Conservation (phyloP, 2,888 invertebrate species). For the Crematogaster levior region DNA sequence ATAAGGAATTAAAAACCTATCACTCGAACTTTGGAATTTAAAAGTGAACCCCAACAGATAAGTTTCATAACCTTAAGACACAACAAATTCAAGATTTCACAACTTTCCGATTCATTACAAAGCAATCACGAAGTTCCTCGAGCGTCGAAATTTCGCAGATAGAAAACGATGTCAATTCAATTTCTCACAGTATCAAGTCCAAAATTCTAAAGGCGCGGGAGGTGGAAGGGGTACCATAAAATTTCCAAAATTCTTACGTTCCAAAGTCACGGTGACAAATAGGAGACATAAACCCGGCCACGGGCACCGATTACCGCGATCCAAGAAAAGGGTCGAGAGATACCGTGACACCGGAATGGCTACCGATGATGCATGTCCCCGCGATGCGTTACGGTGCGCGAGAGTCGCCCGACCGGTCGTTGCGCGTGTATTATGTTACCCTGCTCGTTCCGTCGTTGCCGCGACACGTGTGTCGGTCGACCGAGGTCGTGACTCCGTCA, state of each 20-base stretch:
- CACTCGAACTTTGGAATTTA: background rate
- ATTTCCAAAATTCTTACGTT: slow-evolving; percentile 4
- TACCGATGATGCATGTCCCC: slow-evolving; percentile 82
- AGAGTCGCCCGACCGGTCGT: slow-evolving; percentile 35
- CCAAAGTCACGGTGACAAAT: slow-evolving; percentile 60
- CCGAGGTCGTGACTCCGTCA: slow-evolving; percentile 78
- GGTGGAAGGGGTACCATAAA: background rate
- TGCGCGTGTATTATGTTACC: slow-evolving; percentile 74
- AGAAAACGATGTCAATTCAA: background rate
- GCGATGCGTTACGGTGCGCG: slow-evolving; percentile 60
- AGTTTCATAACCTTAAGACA: background rate
- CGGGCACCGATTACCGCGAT: slow-evolving; percentile 59
- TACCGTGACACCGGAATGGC: slow-evolving; percentile 79
- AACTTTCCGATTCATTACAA: background rate
- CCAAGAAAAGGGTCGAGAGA: slow-evolving; percentile 69
- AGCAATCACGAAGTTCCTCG: background rate
- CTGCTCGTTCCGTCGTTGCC: slow-evolving; percentile 57
- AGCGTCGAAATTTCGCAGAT: background rate
- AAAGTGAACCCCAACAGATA: background rate
- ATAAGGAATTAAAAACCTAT: background rate
- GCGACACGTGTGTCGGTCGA: slow-evolving; percentile 59
- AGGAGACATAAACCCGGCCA: slow-evolving; percentile 57
- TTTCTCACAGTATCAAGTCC: slow-evolving; percentile 1
- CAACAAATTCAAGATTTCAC: background rate
- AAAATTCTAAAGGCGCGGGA: background rate